Base-by-base conservation (phyloP, 2,113 vertebrate genomes). In the Genyomyrus donnyi region DNA sequence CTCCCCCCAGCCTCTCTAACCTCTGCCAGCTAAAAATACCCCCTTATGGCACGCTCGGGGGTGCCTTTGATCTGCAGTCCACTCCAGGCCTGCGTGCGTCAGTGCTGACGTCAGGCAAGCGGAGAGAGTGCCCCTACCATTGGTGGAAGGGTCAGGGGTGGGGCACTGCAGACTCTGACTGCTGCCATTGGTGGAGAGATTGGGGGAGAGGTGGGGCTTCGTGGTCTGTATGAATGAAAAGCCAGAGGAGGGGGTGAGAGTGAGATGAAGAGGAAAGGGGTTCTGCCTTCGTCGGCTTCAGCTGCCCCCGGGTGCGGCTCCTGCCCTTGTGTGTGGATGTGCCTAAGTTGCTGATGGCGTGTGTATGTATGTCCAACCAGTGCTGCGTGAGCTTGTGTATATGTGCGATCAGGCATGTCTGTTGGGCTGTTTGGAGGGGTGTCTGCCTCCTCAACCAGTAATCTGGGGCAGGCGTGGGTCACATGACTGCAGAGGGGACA, bases 1-100 rank as follows among this genome's bases (percentile, higher is more conserved):
- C 52, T 17, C 52, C 84, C 85, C 39, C 52, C 21, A 88, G 15
- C 90, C 35, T 19, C 49, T 56, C 49, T 85, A 19, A 48, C 70
- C 77, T 56, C 89, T 66, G 66, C 91, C 88, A 89, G 89, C 92
- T 92, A 90, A 93, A 93, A 93, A 93, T 92, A 92, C 90, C 90
- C 91, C 88, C 89, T 91, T 77, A 52, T 70, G 89, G 48, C 62
- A 39, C 31, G 87, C 90, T 85, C 35, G 66, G 84, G 90, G 53
- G 88, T 91, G 89, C 88, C 92, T 93, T 93, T 93, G 92, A 93
- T 93, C 91, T 88, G 62, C 88, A 83, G 89, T 91, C 91, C 91
- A 93, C 91, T 93, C 90, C 46, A 89, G 89, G 92, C 49, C 84
- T 42, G 27, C 46, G 91, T 91, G 92, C 93, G 92, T 93, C 91